Conservation (phyloP, 2,888 invertebrate species). For the Torymus texanus region DNA sequence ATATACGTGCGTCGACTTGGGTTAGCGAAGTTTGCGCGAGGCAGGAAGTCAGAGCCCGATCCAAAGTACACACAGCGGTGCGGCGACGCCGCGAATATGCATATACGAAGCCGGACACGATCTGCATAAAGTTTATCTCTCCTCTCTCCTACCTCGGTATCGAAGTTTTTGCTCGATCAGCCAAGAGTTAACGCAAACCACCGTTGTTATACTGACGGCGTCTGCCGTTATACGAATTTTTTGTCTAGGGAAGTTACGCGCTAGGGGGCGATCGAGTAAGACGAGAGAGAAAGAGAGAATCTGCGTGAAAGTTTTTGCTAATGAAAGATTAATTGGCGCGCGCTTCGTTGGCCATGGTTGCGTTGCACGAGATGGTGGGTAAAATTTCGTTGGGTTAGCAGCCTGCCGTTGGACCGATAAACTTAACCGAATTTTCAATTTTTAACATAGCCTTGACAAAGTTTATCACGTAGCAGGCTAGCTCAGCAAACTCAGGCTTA, state of each 20-base stretch:
- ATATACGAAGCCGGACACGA: conserved; percentile 39
- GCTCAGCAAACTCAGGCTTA: too few species aligned
- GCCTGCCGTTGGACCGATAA: neutral
- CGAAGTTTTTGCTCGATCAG: conserved; percentile 50
- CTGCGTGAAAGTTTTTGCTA: conserved; percentile 20
- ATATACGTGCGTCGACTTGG: neutral
- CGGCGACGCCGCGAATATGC: conserved; percentile 29
- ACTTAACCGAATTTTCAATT: conserved; percentile 40
- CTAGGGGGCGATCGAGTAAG: neutral
- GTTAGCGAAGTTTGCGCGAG: conserved; percentile 17
- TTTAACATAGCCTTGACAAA: conserved; percentile 10
- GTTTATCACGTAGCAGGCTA: too few species aligned
- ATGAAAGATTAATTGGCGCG: conserved; percentile 47
- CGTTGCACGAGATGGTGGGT: neutral
- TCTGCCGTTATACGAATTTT: neutral
- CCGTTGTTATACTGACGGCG: neutral
- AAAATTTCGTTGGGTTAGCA: neutral
- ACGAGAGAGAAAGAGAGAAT: too few species aligned
- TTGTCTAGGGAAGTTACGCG: neutral
- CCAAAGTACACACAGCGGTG: conserved; percentile 33
- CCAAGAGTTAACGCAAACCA: conserved; percentile 5
- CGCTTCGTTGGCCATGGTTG: conserved; percentile 4
- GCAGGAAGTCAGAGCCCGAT: conserved; percentile 1
- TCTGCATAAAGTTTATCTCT: conserved; percentile 43
- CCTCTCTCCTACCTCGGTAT: neutral